These are phyloP conservation scores for Poeciliopsis prolifica DNA, from an alignment of 2,113 vertebrate species.

Conservation along the genomic window DNA sequence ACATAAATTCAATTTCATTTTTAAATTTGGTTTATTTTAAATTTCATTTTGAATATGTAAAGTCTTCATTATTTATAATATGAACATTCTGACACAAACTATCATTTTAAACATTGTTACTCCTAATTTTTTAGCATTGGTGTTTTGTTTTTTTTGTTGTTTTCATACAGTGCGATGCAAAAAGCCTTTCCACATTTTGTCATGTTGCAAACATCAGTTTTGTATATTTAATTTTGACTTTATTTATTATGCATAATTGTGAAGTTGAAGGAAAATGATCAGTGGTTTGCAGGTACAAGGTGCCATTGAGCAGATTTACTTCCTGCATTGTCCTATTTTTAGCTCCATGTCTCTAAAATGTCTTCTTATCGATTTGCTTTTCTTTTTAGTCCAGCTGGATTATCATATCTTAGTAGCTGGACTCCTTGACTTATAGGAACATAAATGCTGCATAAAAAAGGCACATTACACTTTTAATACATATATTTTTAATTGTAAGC, in stretches of 20 bases:
- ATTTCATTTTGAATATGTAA: neutral
- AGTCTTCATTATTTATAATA: neutral
- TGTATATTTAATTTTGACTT: neutral
- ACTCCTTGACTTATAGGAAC: neutral
- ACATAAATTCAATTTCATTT: neutral
- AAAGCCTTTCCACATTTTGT: neutral
- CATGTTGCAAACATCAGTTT: neutral
- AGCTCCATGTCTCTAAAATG: neutral
- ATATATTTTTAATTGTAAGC: neutral
- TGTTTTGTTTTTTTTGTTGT: neutral
- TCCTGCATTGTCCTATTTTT: neutral
- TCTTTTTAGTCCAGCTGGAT: neutral
- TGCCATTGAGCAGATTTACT: neutral
- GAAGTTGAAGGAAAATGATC: neutral
- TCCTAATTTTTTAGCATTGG: neutral
- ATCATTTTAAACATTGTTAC: constrained; percentile 10
- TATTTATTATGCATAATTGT: neutral
- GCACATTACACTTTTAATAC: neutral
- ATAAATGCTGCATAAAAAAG: neutral
- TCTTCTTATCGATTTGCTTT: neutral
- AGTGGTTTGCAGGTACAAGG: neutral
- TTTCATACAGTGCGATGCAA: neutral
- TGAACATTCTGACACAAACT: neutral
- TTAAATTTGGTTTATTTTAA: neutral
- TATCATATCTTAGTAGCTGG: neutral